These are phyloP conservation scores for Axinella damicornis DNA, from an alignment of 37 sponge, comb jelly and placozoan genomes.

Conservation along the genomic window DNA sequence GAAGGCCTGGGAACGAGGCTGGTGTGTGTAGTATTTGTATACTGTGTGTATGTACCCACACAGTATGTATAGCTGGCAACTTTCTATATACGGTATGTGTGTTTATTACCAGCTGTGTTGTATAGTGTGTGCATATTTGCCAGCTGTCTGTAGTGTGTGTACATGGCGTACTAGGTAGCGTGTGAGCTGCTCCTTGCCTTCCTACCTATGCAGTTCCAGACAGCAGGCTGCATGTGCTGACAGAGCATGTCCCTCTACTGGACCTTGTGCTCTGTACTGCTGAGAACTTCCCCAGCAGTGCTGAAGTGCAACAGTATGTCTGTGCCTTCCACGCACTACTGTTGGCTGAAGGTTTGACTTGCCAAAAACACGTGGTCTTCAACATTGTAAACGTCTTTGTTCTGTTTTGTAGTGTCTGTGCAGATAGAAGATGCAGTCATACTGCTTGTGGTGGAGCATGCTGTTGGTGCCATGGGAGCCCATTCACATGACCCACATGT, in stretches of 20 bases:
- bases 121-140: too few relatives aligned
- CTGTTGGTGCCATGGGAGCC: background rate
- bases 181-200: background rate
- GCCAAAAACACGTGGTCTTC: background rate
- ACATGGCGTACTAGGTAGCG: too few relatives aligned
- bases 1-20: too few relatives aligned
- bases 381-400: slow-evolving; percentile 17
- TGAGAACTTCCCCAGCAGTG: background rate
- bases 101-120: too few relatives aligned
- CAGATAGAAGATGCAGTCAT: slow-evolving; percentile 25
- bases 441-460: slow-evolving; percentile 21
- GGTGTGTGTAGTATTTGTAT: too few relatives aligned
- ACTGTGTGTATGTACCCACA: too few relatives aligned
- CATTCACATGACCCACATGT: slow-evolving; percentile 8
- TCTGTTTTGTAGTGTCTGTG: slow-evolving; percentile 28
- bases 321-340: slow-evolving; percentile 46
- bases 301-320: slow-evolving; percentile 37
- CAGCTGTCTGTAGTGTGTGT: too few relatives aligned
- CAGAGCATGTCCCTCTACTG: slow-evolving; percentile 26
- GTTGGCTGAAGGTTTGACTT: slow-evolving; percentile 30
- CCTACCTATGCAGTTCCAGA: background rate
- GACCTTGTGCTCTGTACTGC: slow-evolving; percentile 24
- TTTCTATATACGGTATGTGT: too few relatives aligned
- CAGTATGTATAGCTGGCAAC: too few relatives aligned
- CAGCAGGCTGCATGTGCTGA: slow-evolving; percentile 7